Conservation (phyloP, 1,140 invertebrate genomes). For the Ruditapes philippinarum region DNA sequence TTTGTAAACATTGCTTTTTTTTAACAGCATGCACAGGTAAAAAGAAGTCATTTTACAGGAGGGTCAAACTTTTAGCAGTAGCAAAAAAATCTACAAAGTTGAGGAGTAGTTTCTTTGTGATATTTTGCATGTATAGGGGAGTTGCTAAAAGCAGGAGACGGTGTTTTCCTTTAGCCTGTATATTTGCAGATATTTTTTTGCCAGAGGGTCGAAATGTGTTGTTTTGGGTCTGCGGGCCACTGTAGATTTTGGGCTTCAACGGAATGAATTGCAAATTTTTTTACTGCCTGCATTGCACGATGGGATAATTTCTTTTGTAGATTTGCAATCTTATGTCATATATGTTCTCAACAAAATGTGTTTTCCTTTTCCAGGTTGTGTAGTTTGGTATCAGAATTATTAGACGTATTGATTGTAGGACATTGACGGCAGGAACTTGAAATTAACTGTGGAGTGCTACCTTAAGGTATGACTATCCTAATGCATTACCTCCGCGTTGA, state of each 20-base stretch:
- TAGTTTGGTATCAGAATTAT: too few species aligned
- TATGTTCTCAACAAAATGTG: too few species aligned
- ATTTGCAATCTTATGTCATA: too few species aligned
- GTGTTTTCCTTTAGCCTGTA: neutral
- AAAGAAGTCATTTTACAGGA: slow-evolving; percentile 19
- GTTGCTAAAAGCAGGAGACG: slow-evolving; percentile 20
- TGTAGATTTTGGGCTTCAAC: slow-evolving; percentile 34
- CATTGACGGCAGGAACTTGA: too few species aligned
- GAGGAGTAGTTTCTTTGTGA: too few species aligned
- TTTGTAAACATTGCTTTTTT: slow-evolving; percentile 2
- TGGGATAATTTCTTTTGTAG: slow-evolving; percentile 21
- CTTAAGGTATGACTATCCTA: too few species aligned
- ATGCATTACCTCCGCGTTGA: too few species aligned
- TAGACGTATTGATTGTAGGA: too few species aligned
- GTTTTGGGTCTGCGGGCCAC: slow-evolving; percentile 23
- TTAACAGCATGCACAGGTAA: neutral
- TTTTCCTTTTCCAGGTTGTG: too few species aligned
- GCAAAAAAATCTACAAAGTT: neutral
- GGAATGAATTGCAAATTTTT: too few species aligned
- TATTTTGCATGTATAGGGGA: too few species aligned
- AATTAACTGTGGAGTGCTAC: too few species aligned
- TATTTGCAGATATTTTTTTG: slow-evolving; percentile 21
- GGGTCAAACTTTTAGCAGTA: slow-evolving; percentile 32
- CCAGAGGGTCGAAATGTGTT: slow-evolving; percentile 6
- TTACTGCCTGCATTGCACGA: neutral